These are phyloP conservation scores for Denticeps clupeoides DNA, from an alignment of 2,797 vertebrate genomes.

Conservation along the genomic window DNA sequence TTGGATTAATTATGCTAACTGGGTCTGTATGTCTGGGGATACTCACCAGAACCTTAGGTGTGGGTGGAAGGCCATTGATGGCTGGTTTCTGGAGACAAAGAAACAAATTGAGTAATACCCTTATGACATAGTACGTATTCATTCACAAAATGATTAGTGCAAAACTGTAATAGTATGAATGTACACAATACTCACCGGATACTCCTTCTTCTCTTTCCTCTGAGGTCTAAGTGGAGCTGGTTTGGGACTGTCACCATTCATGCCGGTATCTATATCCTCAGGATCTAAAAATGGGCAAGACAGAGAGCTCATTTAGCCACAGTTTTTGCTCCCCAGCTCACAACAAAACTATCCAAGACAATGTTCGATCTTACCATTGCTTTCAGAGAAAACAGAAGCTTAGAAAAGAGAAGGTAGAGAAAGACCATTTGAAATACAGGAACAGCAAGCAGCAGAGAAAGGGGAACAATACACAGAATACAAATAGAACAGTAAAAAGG, in stretches of 20 bases:
- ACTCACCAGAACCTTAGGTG: constrained; percentile 96
- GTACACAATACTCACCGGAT: constrained; percentile 79
- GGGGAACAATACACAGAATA: too few species aligned
- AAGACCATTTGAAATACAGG: not conserved
- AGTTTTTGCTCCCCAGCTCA: not conserved
- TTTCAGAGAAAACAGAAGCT: constrained; percentile 39
- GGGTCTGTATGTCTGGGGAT: too few species aligned
- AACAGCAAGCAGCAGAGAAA: too few species aligned
- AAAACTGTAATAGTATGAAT: too few species aligned
- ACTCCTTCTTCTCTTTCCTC: constrained; percentile 85
- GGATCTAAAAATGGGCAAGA: not conserved
- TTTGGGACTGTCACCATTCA: constrained; percentile 62
- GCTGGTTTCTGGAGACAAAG: constrained; percentile 71
- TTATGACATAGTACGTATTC: too few species aligned
- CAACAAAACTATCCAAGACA: not conserved
- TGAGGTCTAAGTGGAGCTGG: constrained; percentile 64
- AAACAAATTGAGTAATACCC: constrained; percentile 11
- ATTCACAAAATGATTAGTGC: too few species aligned
- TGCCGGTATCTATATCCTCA: constrained; percentile 65
- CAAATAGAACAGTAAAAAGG: too few species aligned
- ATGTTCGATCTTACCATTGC: constrained; percentile 5
- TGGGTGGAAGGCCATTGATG: constrained; percentile 93
- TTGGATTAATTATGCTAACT: too few species aligned
- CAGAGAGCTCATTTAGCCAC: not conserved
- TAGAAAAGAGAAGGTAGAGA: constrained; percentile 43